These are phyloP conservation scores for Zeuzera pyrina DNA, from an alignment of 2,888 invertebrate species.

Conservation along the genomic window DNA sequence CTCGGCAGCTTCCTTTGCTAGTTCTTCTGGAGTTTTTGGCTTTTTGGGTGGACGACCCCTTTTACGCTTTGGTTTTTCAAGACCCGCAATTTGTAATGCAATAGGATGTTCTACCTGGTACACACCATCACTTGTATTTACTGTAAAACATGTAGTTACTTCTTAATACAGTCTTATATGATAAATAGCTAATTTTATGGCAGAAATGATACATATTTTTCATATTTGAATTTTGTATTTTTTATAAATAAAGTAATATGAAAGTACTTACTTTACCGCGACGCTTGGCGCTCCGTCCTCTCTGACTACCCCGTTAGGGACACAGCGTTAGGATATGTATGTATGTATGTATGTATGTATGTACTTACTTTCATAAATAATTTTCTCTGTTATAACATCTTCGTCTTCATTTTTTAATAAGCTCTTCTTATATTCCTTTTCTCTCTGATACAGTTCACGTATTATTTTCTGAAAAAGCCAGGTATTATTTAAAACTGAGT, in stretches of 20 bases:
- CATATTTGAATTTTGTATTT: neutral
- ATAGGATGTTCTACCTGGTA: conserved; percentile 78
- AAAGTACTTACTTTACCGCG: too few relatives aligned
- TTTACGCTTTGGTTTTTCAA: conserved; percentile 78
- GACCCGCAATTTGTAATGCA: conserved; percentile 75
- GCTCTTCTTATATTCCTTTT: conserved; percentile 51
- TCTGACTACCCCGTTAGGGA: too few relatives aligned
- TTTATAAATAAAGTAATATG: neutral
- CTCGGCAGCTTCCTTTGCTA: conserved; percentile 31
- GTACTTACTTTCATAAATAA: conserved; percentile 50
- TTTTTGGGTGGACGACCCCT: conserved; percentile 80
- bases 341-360: too few relatives aligned
- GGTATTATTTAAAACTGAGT: neutral
- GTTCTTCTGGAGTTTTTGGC: conserved; percentile 44
- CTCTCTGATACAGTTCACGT: conserved; percentile 45
- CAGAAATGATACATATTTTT: neutral
- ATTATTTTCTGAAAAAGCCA: conserved; percentile 49
- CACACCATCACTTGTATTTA: conserved; percentile 74
- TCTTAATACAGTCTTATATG: neutral
- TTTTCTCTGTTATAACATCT: conserved; percentile 39
- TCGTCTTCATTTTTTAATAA: conserved; percentile 18
- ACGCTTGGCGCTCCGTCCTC: too few relatives aligned
- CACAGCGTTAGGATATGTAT: too few relatives aligned
- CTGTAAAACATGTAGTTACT: conserved; percentile 36
- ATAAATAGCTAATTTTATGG: neutral